A percentile compares a stretch with the other conserved stretches of the same genome.
phyloP scores from a whole-genome alignment of 2,113 vertebrate species.

The Globicephala melas region DNA sequence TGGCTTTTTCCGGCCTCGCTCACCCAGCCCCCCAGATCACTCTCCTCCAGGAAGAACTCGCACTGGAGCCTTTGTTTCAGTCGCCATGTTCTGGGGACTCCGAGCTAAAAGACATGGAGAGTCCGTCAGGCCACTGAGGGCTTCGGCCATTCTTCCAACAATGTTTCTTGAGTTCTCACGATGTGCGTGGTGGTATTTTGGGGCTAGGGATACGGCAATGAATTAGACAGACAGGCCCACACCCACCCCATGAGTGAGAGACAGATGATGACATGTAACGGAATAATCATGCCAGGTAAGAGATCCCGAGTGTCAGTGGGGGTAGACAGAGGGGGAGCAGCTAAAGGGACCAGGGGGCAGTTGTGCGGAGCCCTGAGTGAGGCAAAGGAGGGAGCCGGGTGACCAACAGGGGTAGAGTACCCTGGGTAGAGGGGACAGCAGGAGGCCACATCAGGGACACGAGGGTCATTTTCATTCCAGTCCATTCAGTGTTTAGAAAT shows the following conservation, averaged over 20 bases:
- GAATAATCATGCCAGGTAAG: not conserved
- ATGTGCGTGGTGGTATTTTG: not conserved
- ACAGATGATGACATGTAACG: accelerated
- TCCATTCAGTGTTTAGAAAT: not conserved
- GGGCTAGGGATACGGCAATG: not conserved
- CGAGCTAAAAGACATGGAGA: not conserved
- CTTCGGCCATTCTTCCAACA: accelerated
- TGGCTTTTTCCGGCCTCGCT: accelerated
- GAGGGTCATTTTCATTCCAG: not conserved
- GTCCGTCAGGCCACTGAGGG: accelerated
- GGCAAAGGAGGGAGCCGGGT: too few species aligned
- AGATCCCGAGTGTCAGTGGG: not conserved
- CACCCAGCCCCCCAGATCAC: not conserved
- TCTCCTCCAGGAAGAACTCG: accelerated
- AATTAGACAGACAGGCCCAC: not conserved
- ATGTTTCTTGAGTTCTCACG: accelerated
- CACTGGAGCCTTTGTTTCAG: too few species aligned
- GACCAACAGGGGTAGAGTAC: accelerated
- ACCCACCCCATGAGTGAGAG: too few species aligned
- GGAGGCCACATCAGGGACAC: not conserved
- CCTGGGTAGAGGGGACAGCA: not conserved
- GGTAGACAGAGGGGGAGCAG: accelerated
- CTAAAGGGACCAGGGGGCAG: accelerated
- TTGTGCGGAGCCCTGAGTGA: not conserved
- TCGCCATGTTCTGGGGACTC: not conserved